Evolutionary conservation across 2,888 invertebrate species (phyloP), one percentile per base, ranked within the genome.

Genomic region (Sinohyriopsis cumingii): DNA sequence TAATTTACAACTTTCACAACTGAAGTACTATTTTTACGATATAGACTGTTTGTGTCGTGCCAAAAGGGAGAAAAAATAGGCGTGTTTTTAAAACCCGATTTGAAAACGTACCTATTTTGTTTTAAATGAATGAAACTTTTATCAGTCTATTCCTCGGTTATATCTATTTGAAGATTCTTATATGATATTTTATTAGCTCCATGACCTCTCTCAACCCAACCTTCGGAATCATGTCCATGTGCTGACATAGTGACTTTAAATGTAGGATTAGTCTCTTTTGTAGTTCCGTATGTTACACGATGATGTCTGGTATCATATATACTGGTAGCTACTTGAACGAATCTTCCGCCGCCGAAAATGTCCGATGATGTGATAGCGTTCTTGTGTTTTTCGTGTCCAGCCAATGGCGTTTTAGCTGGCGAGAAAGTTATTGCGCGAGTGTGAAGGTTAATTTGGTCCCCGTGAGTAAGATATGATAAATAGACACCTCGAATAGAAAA

Each of bases 391-490:
- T 84, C 82, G 59, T 80, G 76, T 15, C 82, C 82, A 59, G 19
- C 59, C 71, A 84, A 74, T 4, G 75, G 69, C 22, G 67, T 65
- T 67, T 82, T 82, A n/a, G 59, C 33, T 5, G 73, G 45, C 5
- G 78, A 71, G 63, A 81, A 83, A 1, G 68, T 71, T n/a, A 83
- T 75, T 12, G 69, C 65, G 53, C 69, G 76, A 60, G 76, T 72
- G 20, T 59, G 33, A 15, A 83, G 68, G 68, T 72, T 66, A 25
- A 83, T 77, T 54, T 60, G 68, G 71, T 85, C 85, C 19, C 81
- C 82, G 53, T 79, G 72, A 25, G 83, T 84, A 12, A 82, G 72
- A 62, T 79, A 85, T 9, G 78, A 74, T 28, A 81, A 63, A 57
- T 67, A 76, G 3, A 83, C 79, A 55, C 79, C 73, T 1, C 60